A percentile compares a stretch with the other conserved stretches of the same genome.
Evolutionary conservation across 2,113 vertebrate genomes (phyloP).

Genomic region (Oenanthe oenanthe): DNA sequence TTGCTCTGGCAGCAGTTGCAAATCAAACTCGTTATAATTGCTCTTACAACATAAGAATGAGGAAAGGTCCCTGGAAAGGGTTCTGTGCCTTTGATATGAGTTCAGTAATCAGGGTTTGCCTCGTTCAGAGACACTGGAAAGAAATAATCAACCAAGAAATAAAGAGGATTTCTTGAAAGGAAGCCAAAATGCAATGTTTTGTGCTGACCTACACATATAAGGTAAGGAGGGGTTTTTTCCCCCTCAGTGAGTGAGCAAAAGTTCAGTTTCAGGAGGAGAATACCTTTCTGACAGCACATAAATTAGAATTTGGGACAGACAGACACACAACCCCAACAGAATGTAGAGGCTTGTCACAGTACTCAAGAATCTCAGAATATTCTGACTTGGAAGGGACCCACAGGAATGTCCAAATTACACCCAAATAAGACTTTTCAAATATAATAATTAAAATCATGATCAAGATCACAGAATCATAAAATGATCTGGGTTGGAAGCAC

Average conservation of each 20-base stretch:
- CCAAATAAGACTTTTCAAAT: not conserved
- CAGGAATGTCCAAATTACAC: not conserved
- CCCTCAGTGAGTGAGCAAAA: not conserved
- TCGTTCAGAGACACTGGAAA: not conserved
- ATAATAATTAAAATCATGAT: not conserved
- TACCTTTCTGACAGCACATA: not conserved
- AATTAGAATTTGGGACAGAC: not conserved
- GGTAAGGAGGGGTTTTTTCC: not conserved
- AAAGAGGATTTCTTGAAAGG: not conserved
- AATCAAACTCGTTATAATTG: conserved; percentile 31
- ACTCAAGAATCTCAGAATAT: not conserved
- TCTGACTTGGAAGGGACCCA: not conserved
- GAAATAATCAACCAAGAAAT: not conserved
- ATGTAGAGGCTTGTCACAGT: not conserved
- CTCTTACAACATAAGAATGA: conserved; percentile 21
- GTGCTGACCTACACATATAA: not conserved
- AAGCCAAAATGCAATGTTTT: not conserved
- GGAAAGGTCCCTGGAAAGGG: conserved; percentile 5
- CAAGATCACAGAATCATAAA: not conserved
- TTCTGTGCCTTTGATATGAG: not conserved
- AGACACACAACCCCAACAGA: not conserved
- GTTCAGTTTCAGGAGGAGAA: not conserved
- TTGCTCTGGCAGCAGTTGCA: conserved; percentile 44
- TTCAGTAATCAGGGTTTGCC: not conserved
- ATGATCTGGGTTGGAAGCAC: not conserved